Conservation (phyloP, 92 coral and sea anemone genomes). For the Zoanthus sansibaricus region DNA sequence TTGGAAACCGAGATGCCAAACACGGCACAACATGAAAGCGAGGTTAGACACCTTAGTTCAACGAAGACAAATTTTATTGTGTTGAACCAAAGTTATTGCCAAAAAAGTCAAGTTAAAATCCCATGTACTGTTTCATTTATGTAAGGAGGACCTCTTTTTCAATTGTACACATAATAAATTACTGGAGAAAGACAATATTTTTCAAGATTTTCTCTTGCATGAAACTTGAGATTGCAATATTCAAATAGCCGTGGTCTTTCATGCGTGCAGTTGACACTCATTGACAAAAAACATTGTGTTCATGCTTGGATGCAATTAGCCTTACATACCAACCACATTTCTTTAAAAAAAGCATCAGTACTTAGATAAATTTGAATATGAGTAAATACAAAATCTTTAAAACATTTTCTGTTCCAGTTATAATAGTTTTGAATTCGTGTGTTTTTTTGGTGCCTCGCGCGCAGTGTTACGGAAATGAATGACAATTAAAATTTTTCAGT, state of each 20-base stretch:
- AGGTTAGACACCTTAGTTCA: constrained; percentile 44
- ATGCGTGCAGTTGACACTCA: constrained; percentile 49
- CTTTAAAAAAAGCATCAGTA: not conserved
- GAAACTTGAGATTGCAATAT: constrained; percentile 41
- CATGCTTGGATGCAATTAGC: constrained; percentile 26
- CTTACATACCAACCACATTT: constrained; percentile 19
- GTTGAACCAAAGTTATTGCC: constrained; percentile 7
- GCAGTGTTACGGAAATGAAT: constrained; percentile 51
- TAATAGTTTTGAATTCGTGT: not conserved
- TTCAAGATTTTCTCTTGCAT: constrained; percentile 41
- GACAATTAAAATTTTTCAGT: constrained; percentile 38
- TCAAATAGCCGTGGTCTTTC: constrained; percentile 44
- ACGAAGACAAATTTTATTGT: constrained; percentile 21
- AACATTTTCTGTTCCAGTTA: not conserved
- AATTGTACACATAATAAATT: not conserved
- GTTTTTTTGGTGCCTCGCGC: constrained; percentile 45
- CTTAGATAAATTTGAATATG: not conserved
- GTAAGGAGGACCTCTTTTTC: constrained; percentile 14
- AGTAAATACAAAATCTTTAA: not conserved
- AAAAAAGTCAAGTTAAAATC: not conserved
- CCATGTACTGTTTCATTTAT: not conserved
- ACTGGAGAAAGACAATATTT: constrained; percentile 26
- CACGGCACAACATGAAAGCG: constrained; percentile 49
- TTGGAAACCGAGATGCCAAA: constrained; percentile 18
- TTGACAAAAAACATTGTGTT: constrained; percentile 52